Percentiles rank a stretch among this genome's conserved stretches.
Conservation (phyloP, 2,888 invertebrate species). For the Chironomus tentans region DNA sequence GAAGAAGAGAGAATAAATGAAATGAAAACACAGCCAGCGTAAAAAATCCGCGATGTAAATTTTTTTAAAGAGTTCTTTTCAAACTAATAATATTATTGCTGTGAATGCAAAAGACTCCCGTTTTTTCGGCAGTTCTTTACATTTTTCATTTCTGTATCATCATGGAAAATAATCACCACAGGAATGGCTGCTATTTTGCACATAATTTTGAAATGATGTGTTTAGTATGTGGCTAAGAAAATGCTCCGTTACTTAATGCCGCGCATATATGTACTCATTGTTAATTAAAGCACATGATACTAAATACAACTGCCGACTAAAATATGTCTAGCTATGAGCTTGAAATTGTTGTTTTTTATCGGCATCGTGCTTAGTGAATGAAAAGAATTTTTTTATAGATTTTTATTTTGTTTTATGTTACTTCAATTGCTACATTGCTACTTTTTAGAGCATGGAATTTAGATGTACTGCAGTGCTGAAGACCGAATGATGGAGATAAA, state of each 20-base stretch:
- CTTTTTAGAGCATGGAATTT: slow-evolving; percentile 1
- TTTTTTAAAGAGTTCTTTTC: too few species aligned
- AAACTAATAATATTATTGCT: too few species aligned
- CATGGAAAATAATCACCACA: not conserved
- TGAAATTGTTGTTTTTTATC: not conserved
- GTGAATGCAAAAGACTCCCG: not conserved
- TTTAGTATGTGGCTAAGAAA: not conserved
- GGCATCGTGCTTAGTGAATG: not conserved
- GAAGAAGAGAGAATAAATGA: not conserved
- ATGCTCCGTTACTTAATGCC: not conserved
- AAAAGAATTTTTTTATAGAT: not conserved
- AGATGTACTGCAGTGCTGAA: not conserved
- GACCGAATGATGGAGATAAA: too few species aligned
- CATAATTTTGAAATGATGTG: not conserved
- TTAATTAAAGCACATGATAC: not conserved
- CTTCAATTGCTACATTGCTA: not conserved
- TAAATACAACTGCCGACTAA: not conserved
- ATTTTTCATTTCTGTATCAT: not conserved
- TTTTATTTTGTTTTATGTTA: not conserved
- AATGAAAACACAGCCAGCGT: not conserved
- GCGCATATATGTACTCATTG: not conserved
- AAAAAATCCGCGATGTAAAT: too few species aligned
- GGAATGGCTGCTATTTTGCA: not conserved
- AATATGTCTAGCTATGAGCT: not conserved
- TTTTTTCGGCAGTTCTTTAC: not conserved